These are phyloP conservation scores for Malaclemys terrapin DNA, from an alignment of 2,113 vertebrate genomes.

Conservation along the genomic window DNA sequence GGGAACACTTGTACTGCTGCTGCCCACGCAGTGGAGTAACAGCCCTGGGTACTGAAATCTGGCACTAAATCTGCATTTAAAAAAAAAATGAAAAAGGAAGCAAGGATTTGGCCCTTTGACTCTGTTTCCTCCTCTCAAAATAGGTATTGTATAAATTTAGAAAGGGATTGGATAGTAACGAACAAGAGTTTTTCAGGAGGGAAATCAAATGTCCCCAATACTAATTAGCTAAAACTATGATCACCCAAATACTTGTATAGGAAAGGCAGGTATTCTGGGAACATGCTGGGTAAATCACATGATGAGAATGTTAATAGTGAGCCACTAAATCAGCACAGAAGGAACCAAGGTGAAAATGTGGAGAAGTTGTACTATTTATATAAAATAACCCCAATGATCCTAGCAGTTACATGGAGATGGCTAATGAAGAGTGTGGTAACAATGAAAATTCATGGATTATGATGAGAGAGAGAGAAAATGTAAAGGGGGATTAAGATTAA, in stretches of 20 bases:
- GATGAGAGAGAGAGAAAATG: neutral
- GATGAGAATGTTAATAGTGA: constrained; percentile 69
- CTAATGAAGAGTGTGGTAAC: constrained; percentile 23
- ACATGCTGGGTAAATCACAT: constrained; percentile 63
- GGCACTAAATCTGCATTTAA: neutral
- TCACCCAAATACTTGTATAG: constrained; percentile 73
- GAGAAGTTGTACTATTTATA: constrained; percentile 42
- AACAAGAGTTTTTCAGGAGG: constrained; percentile 63
- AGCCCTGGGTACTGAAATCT: constrained; percentile 2
- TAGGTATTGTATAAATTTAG: neutral
- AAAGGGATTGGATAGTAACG: constrained; percentile 54
- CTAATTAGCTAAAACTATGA: constrained; percentile 75
- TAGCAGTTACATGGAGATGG: constrained; percentile 41
- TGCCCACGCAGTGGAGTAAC: neutral
- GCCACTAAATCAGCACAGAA: constrained; percentile 46
- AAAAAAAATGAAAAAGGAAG: neutral
- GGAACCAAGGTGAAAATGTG: constrained; percentile 62
- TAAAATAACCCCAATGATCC: constrained; percentile 29
- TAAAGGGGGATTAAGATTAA: constrained; percentile 12
- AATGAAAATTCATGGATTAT: constrained; percentile 5
- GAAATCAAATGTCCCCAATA: constrained; percentile 68
- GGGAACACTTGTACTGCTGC: neutral
- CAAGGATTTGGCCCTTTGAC: neutral
- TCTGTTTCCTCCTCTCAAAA: neutral
- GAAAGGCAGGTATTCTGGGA: constrained; percentile 61